Evolutionary conservation across 2,888 invertebrate genomes (phyloP), one percentile per base, ranked within the genome.

Genomic region (Lutraria lutraria): DNA sequence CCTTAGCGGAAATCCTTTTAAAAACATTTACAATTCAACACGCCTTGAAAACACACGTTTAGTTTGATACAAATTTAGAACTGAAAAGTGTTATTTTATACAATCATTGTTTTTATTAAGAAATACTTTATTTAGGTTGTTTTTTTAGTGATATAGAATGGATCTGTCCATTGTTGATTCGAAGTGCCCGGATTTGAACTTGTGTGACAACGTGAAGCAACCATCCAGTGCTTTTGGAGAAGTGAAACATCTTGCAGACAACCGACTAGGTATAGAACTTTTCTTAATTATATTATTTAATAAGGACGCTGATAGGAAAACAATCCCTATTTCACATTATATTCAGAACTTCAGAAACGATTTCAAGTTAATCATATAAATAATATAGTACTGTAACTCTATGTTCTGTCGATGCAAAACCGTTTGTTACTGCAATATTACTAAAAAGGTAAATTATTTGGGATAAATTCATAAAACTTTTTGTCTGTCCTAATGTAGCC

Each of bases 31-130:
- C 25, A 72, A 25, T 25, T 72, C 31, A 72, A 31, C 25, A 72
- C 31, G 25, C 72, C 8, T 72, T 72, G 72, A 72, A 72, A 25
- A 72, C 72, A 72, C 72, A 72, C 25, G 72, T 72, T 25, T 25
- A 25, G 16, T 29, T 72, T 72, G 72, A 29, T 72, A 15, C 15
- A 12, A 29, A 15, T 29, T 19, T 56, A 25, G 12, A 72, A 25
- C 25, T 29, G 15, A 29, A 72, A 72, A 29, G 72, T 72, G 72
- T 72, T 72, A 29, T 29, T 31, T 29, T 25, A 25, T 29, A 25
- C 72, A 72, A 72, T 2, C 6, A 29, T 25, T 72, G 72, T 72
- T 72, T 72, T 29, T 72, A 21, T 56, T 56, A 72, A 15, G 31
- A 31, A 25, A 25, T 3, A 29, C 16, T 25, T 72, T 72, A 13